Evolutionary conservation across 2,113 vertebrate genomes (phyloP), one percentile per base, ranked within the genome.

Genomic region (Echinops telfairi): DNA sequence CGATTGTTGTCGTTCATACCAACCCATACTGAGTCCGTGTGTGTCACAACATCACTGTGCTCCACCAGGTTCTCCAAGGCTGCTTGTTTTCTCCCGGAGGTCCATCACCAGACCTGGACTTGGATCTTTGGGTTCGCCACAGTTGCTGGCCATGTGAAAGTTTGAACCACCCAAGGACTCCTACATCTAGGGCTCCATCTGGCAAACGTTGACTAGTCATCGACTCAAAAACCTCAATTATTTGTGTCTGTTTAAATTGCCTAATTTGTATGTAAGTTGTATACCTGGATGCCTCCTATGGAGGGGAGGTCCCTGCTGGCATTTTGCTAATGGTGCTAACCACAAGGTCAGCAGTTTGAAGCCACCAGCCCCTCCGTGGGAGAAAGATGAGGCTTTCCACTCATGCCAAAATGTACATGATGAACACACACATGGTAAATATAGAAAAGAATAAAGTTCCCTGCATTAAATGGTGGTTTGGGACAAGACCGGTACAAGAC

Each of bases 181-280:
- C 31, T 84, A 84, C 29, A 90, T 29, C 23, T 80, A 84, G 53
- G 16, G 75, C 17, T n/a, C 17, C 36, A 75, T 25, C n/a, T 89
- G 17, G 60, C 53, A 81, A 86, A 23, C 57, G 58, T 38, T 73
- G 38, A 88, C 90, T 31, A 64, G 22, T 82, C 75, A 79, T 2
- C 23, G 29, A 60, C 40, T 88, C 64, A 64, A 58, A 87, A 57
- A 64, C n/a, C 77, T 86, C 77, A 40, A 8, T n/a, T 40, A 90
- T 88, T 82, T 85, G 38, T 79, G 38, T 79, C 53, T 57, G 66
- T 83, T 95, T 93, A 85, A 80, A 43, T 92, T 38, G 88, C 9
- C 64, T 88, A 83, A 90, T 62, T 79, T 94, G 88, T 58, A 80
- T 66, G 25, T 40, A 76, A 25, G 86, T 85, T 82, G 71, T 53